phyloP scores from a whole-genome alignment of 2,113 vertebrate genomes.

The Albula goreensis region DNA sequence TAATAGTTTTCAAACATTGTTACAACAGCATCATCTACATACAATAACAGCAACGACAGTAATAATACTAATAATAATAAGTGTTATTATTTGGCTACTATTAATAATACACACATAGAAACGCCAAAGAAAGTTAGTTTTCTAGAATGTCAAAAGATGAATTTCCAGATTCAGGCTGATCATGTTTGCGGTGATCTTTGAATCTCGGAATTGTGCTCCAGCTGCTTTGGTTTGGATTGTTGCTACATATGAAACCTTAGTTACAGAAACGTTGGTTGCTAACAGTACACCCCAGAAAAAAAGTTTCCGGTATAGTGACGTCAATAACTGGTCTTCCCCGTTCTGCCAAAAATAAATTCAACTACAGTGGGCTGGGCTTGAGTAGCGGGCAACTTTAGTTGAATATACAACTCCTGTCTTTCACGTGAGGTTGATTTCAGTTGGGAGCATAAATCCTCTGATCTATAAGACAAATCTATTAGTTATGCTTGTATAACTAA shows the following conservation, averaged over 20 bases:
- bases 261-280: neutral
- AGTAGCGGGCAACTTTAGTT: neutral
- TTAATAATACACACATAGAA: too few relatives aligned
- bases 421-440: neutral
- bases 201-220: too few relatives aligned
- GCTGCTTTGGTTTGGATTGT: neutral
- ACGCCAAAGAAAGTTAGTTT: too few relatives aligned
- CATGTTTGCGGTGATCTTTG: neutral
- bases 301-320: constrained; percentile 8
- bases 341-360: constrained; percentile 9
- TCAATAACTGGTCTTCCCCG: neutral
- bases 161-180: neutral
- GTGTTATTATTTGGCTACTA: too few relatives aligned
- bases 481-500: too few relatives aligned
- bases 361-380: neutral
- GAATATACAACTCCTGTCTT: neutral
- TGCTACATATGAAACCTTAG: neutral
- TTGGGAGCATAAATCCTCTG: neutral
- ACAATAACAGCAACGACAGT: too few relatives aligned
- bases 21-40: too few relatives aligned
- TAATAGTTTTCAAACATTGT: too few relatives aligned
- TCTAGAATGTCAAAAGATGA: neutral
- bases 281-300: neutral
- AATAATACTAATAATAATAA: too few relatives aligned
- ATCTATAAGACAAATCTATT: too few relatives aligned